These are phyloP conservation scores for Microctonus aethiopoides DNA, from an alignment of 2,888 invertebrate genomes.

Conservation along the genomic window DNA sequence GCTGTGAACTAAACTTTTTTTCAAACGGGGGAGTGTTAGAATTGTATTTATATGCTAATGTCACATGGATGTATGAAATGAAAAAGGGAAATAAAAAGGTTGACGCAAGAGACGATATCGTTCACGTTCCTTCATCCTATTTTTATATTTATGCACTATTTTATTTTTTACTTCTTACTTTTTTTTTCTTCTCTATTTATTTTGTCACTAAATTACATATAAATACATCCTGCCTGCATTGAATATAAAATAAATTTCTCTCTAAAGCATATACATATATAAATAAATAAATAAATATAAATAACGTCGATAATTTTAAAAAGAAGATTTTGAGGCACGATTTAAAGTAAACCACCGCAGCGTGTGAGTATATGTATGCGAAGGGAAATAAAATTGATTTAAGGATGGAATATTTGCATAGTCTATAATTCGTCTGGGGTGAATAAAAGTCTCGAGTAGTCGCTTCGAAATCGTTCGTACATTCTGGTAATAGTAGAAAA, in stretches of 20 bases:
- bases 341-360: neutral
- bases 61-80: constrained; percentile 19
- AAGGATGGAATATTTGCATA: constrained; percentile 25
- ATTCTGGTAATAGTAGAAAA: constrained; percentile 19
- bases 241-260: neutral
- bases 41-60: constrained; percentile 58
- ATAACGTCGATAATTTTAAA: neutral
- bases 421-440: constrained; percentile 31
- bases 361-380: neutral
- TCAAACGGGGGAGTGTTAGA: constrained; percentile 49
- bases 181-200: constrained; percentile 5
- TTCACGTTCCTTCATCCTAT: constrained; percentile 31
- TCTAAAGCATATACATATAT: neutral
- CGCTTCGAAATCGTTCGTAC: constrained; percentile 24
- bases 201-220: neutral
- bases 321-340: constrained; percentile 9
- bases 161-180: neutral
- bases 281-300: neutral
- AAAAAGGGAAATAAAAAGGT: constrained; percentile 33
- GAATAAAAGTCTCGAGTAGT: constrained; percentile 26
- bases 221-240: neutral
- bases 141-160: constrained; percentile 19
- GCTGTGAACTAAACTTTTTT: constrained; percentile 48
- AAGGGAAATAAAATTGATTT: constrained; percentile 19
- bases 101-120: constrained; percentile 28